A percentile compares a stretch with the other conserved stretches of the same genome.
phyloP scores from a whole-genome alignment of 1,140 invertebrate species.

The Calliphora vicina region DNA sequence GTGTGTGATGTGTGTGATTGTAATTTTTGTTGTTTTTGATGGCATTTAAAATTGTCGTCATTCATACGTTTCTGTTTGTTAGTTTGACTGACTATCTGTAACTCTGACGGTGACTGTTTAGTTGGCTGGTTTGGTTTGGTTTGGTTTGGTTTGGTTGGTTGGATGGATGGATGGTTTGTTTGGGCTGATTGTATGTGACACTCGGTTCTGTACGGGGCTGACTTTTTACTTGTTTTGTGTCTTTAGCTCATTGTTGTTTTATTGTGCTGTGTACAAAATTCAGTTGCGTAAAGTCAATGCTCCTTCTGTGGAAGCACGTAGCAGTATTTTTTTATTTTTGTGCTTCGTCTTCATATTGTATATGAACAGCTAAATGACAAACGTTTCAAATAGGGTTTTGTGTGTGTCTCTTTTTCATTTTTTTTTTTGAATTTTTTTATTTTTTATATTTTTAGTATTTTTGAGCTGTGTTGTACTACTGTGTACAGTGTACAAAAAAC shows the following conservation, averaged over 20 bases:
- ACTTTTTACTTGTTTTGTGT: background rate
- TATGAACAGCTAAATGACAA: conserved; percentile 40
- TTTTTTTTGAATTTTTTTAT: background rate
- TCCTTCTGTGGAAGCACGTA: conserved; percentile 62
- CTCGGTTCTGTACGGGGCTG: background rate
- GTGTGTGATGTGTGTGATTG: background rate
- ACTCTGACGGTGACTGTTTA: background rate
- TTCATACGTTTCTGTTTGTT: background rate
- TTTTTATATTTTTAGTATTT: background rate
- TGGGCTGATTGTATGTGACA: background rate
- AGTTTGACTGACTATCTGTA: conserved; percentile 7
- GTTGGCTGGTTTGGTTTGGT: background rate
- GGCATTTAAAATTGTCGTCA: conserved; percentile 10
- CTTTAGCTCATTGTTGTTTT: background rate
- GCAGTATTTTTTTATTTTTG: conserved; percentile 41
- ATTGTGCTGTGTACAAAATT: background rate
- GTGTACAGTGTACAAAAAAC: background rate
- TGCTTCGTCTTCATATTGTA: background rate
- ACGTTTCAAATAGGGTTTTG: conserved; percentile 21
- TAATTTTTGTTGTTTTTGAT: background rate
- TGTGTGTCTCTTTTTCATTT: background rate
- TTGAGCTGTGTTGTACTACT: background rate
- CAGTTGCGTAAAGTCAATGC: conserved; percentile 54
- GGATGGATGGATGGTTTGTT: background rate
- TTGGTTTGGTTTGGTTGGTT: background rate